phyloP scores from a whole-genome alignment of 2,797 vertebrate species.

The Acanthurus lineatus region DNA sequence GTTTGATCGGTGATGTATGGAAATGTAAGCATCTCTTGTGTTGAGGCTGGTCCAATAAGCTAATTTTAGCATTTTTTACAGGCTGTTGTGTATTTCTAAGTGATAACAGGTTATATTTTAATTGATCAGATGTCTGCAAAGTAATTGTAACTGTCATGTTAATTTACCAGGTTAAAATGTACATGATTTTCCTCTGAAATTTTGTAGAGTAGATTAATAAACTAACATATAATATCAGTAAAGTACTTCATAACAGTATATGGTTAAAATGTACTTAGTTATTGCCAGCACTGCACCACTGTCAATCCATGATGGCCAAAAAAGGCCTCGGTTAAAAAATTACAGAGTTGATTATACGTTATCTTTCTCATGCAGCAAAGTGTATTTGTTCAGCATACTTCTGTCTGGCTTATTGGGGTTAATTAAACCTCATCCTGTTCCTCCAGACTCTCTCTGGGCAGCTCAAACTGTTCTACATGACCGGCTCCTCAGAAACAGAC shows the following conservation, averaged over 20 bases:
- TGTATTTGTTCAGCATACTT: constrained; percentile 15
- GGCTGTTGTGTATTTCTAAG: neutral
- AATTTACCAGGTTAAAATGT: neutral
- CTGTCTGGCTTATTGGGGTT: constrained; percentile 5
- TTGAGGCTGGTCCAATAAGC: neutral
- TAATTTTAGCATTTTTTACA: neutral
- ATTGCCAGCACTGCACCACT: neutral
- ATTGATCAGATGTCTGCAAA: neutral
- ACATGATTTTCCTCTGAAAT: neutral
- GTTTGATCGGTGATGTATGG: no score
- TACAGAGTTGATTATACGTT: neutral
- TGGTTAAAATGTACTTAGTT: neutral
- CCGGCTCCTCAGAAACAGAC: constrained; percentile 42
- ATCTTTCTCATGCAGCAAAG: neutral
- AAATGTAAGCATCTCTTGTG: no score
- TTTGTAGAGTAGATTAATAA: neutral
- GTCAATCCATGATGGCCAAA: neutral
- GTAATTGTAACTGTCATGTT: neutral
- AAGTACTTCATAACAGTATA: neutral
- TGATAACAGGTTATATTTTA: neutral
- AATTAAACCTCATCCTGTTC: constrained; percentile 28
- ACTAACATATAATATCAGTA: no score
- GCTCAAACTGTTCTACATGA: constrained; percentile 24
- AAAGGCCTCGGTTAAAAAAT: neutral
- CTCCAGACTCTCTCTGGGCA: constrained; percentile 33